Base-by-base conservation (phyloP, 2,888 invertebrate species). In the Drosophila rellima region DNA sequence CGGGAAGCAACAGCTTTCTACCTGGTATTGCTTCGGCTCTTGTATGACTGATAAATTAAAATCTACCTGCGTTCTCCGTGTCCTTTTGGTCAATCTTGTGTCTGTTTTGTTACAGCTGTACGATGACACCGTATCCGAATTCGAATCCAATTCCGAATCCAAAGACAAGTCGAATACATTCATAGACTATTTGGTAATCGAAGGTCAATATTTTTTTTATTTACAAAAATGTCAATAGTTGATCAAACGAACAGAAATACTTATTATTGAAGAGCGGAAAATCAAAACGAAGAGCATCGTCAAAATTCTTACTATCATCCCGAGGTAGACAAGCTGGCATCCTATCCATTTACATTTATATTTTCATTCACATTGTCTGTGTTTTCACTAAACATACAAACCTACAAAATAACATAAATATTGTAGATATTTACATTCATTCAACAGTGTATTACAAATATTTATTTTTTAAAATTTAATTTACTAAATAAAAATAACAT, bases 341-440 rank as follows among this genome's bases (percentile, higher is more conserved):
- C 18, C 47, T 31, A 18, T 31, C 17, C 31, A 48, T 31, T 48
- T 17, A 47, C 31, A 29, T 31, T 48, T 18, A 31, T 31, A 31
- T 13, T 31, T 48, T 13, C 31, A 48, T 31, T 48, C 31, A 42
- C 18, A 13, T 20, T 11, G 40, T 13, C 2, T 40, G 11, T 18
- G 40, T 18, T 20, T 18, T 40, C 13, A 13, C 42, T 42, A 20
- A 10, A 10, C 39, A 17, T 1, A 18, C 17, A 39, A 11, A 18
- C 17, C 15, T 10, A 3, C 33, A 33, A 4, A 40, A 1, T 1
- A 17, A 10, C 39, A 40, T 11, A 39, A 17, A 17, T 17, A 18
- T 17, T 17, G 6, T 11, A 45, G 11, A 26, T 13, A 29, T n/a
- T n/a, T n/a, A n/a, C n/a, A n/a, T n/a, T n/a, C 29, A 29, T 29